These are phyloP conservation scores for Homarus americanus DNA, from an alignment of 1,140 invertebrate species.

Conservation along the genomic window DNA sequence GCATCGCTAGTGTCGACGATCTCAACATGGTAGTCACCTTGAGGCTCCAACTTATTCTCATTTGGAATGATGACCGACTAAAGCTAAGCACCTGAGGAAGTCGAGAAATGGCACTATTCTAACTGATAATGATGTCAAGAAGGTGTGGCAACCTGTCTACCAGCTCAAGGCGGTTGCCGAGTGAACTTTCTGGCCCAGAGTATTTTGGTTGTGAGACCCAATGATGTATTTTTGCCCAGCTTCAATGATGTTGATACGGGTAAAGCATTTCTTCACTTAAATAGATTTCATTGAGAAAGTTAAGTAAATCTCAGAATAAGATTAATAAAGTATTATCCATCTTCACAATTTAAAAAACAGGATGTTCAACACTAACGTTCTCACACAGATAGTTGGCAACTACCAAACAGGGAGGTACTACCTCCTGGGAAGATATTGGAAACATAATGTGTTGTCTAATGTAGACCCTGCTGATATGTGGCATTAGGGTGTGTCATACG, in stretches of 20 bases:
- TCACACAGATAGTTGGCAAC: no score
- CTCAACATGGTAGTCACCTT: constrained; percentile 33
- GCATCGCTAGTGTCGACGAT: constrained; percentile 33
- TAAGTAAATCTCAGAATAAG: no score
- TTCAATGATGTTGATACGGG: constrained; percentile 51
- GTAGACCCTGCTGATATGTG: no score
- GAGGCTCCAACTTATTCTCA: constrained; percentile 32
- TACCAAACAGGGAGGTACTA: no score
- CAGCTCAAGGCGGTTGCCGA: constrained; percentile 31
- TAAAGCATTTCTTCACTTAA: no score
- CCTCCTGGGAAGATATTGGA: no score
- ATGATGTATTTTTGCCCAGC: background rate
- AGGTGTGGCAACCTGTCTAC: constrained; percentile 40
- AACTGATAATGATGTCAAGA: constrained; percentile 26
- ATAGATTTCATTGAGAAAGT: no score
- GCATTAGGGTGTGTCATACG: no score
- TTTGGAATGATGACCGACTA: constrained; percentile 38
- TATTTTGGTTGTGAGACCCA: background rate
- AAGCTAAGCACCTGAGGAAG: constrained; percentile 41
- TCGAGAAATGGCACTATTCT: constrained; percentile 30
- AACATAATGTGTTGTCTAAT: no score
- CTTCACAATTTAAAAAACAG: no score
- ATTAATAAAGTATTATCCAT: no score
- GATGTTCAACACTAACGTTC: no score
- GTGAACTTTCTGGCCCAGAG: constrained; percentile 8